phyloP scores from a whole-genome alignment of 2,797 vertebrate species.

The Bovichtus variegatus region DNA sequence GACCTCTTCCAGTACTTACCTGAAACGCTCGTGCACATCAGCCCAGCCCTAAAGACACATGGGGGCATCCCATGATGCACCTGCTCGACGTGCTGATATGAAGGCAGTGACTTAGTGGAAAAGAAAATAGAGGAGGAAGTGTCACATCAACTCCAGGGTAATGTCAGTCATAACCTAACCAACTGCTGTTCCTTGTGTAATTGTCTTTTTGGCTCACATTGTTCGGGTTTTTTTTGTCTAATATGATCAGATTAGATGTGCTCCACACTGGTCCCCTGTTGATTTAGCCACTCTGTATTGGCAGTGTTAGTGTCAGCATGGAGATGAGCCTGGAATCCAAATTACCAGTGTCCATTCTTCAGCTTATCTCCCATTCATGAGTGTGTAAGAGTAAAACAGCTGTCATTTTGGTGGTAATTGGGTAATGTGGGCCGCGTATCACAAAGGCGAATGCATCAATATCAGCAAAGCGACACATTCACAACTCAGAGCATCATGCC shows the following conservation, averaged over 20 bases:
- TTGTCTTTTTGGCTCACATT: slow-evolving; percentile 48
- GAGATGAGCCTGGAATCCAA: slow-evolving; percentile 60
- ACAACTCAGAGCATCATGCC: slow-evolving; percentile 6
- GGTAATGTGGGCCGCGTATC: slow-evolving; percentile 3
- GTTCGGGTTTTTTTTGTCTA: slow-evolving; percentile 28
- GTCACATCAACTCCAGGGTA: slow-evolving; percentile 27
- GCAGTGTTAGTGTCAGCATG: slow-evolving; percentile 33
- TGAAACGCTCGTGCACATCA: slow-evolving; percentile 33
- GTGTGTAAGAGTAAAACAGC: slow-evolving; percentile 31
- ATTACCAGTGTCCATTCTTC: slow-evolving; percentile 42
- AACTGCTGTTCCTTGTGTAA: slow-evolving; percentile 44
- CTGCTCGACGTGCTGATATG: slow-evolving; percentile 19
- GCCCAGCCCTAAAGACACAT: slow-evolving; percentile 1
- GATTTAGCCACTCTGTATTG: slow-evolving; percentile 53
- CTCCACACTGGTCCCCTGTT: slow-evolving; percentile 34
- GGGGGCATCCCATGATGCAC: slow-evolving; percentile 51
- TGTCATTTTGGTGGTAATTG: slow-evolving; percentile 30
- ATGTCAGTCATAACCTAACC: slow-evolving; percentile 47
- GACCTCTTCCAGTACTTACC: slow-evolving; percentile 5
- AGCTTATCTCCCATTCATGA: slow-evolving; percentile 23
- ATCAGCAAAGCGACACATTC: slow-evolving; percentile 26
- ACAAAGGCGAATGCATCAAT: slow-evolving; percentile 26
- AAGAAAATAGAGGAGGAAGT: slow-evolving; percentile 24
- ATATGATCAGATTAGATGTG: slow-evolving; percentile 63
- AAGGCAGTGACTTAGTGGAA: slow-evolving; percentile 8